These are phyloP conservation scores for Drosophila sturtevanti DNA, from an alignment of 1,140 invertebrate genomes.

Conservation along the genomic window DNA sequence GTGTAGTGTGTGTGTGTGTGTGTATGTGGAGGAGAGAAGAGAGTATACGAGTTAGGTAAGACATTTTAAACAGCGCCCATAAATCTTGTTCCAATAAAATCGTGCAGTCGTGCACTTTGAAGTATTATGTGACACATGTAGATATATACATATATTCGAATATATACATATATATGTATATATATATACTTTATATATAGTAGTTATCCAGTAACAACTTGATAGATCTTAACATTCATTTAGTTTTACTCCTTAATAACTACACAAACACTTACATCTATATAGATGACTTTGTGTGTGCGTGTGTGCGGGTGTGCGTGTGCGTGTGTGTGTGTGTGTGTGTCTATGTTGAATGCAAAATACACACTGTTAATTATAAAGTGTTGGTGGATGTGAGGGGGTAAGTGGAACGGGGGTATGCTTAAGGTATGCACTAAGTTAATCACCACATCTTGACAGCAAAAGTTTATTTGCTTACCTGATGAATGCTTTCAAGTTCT, in stretches of 20 bases:
- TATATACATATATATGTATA: neutral
- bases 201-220: neutral
- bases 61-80: constrained; percentile 9
- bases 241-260: neutral
- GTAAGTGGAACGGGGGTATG: neutral
- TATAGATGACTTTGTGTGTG: neutral
- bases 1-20: too few relatives aligned
- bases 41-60: neutral
- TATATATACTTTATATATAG: neutral
- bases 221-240: constrained; percentile 1
- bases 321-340: neutral
- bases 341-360: too few relatives aligned
- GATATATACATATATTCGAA: neutral
- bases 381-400: too few relatives aligned
- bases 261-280: neutral
- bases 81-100: constrained; percentile 21
- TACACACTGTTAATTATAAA: constrained; percentile 2
- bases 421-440: neutral
- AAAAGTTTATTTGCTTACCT: constrained; percentile 7
- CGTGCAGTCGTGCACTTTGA: constrained; percentile 18
- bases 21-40: neutral
- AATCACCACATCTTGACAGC: constrained; percentile 2
- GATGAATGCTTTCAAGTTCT: constrained; percentile 1
- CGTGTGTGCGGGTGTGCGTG: neutral
- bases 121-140: constrained; percentile 17